Evolutionary conservation across 2,113 vertebrate species (phyloP), one percentile per base, ranked within the genome.

Genomic region (Mesoclemmys tuberculata): DNA sequence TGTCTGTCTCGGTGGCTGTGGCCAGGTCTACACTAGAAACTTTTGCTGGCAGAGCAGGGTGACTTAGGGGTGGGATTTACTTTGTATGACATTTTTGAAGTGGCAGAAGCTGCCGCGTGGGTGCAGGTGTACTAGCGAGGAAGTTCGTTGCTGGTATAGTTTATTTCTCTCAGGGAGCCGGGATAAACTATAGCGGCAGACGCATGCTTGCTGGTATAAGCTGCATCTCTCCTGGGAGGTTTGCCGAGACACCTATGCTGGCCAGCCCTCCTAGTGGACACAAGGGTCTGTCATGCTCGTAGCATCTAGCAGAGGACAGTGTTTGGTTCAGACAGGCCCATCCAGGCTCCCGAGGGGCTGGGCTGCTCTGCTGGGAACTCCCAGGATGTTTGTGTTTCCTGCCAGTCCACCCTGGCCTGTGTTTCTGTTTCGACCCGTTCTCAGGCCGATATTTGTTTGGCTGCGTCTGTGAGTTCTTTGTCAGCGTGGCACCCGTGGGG

Each of bases 381-480:
- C 51, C 13, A 52, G 51, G 51, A 52, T 52, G 51, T 52, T 52
- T 52, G 13, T 52, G 29, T 61, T 61, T 61, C 58, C 58, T 31
- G 6, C 94, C 1, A 1, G 11, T 41, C 64, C 44, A 58, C 61
- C 48, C 10, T n/a, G 80, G 52, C 52, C 64, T 56, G 31, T 14
- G 9, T 84, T 86, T 56, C 91, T 80, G 21, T 8, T 82, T 18
- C 94, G 93, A 94, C 95, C 95, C 91, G 68, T 97, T 97, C 87
- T 0, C 26, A 80, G 54, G 51, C 86, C 92, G 8, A 5, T 44
- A 6, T 82, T 87, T 9, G 41, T 29, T 86, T 8, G 3, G 91
- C 82, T 46, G 31, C 44, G 54, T 4, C 2, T 41, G 80, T 1
- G 9, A 24, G 38, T 2, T 95, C 89, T 88, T 88, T 90, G 2